Percentiles rank a stretch among this genome's conserved stretches.
Evolutionary conservation across 2,888 invertebrate species (phyloP).

Genomic region (Ferrisia virgata): DNA sequence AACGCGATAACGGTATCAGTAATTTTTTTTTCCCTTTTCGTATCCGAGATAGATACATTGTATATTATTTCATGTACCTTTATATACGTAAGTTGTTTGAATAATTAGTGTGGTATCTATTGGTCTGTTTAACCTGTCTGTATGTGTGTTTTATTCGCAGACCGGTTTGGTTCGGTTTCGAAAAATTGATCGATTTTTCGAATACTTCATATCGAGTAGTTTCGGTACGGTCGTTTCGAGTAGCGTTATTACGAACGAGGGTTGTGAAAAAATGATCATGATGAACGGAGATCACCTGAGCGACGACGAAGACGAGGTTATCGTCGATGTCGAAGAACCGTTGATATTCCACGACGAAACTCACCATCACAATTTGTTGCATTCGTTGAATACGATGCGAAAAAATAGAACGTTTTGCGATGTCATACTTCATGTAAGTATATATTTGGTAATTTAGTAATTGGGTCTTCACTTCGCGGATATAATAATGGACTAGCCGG

Average conservation of each 20-base stretch:
- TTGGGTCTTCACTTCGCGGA: not conserved
- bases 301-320: conserved; percentile 41
- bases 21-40: not conserved
- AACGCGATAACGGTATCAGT: not conserved
- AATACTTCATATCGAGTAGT: not conserved
- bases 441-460: conserved; percentile 38
- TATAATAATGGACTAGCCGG: not conserved
- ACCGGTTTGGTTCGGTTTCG: too few relatives aligned
- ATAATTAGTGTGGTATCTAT: too few relatives aligned
- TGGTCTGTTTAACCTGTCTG: too few relatives aligned
- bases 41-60: not conserved
- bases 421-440: conserved; percentile 72
- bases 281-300: conserved; percentile 33
- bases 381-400: conserved; percentile 72
- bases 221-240: not conserved
- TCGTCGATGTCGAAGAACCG: conserved; percentile 25
- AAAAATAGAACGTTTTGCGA: conserved; percentile 84
- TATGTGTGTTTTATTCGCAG: not conserved
- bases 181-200: not conserved
- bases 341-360: conserved; percentile 55
- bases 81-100: too few relatives aligned
- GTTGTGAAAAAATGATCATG: not conserved
- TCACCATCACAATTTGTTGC: conserved; percentile 62
- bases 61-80: too few relatives aligned
- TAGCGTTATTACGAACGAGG: not conserved